Conservation (phyloP, 64 coral and sea anemone species). For the Acropora yongei region DNA sequence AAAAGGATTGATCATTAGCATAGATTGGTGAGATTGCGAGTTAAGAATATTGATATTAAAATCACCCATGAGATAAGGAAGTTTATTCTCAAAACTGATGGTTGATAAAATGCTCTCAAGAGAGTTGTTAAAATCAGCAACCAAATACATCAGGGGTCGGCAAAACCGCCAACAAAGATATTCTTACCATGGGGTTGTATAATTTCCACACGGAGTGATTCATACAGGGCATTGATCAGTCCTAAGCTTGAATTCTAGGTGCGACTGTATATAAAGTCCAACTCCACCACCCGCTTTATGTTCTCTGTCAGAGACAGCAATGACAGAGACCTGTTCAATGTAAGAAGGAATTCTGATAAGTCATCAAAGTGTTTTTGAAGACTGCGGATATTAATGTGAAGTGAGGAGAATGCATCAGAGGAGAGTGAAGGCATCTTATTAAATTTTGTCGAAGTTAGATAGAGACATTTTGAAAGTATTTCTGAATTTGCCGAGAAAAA, state of each 20-base stretch:
- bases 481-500: neutral
- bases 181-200: neutral
- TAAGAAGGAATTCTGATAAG: neutral
- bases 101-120: neutral
- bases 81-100: conserved; percentile 10
- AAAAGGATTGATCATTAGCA: no score
- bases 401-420: neutral
- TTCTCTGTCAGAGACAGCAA: neutral
- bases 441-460: neutral
- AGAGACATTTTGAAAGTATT: neutral
- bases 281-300: neutral
- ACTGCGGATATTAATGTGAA: neutral
- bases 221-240: neutral
- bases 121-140: neutral
- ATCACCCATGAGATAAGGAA: conserved; percentile 38
- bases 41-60: conserved; percentile 48
- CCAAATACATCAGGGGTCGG: neutral
- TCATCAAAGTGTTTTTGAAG: neutral
- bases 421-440: neutral
- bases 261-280: neutral
- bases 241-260: neutral
- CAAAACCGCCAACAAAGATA: conserved; percentile 29
- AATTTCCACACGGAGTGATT: neutral
- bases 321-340: neutral
- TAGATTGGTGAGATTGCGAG: neutral